phyloP scores from a whole-genome alignment of 2,888 invertebrate genomes.

The Harpalus rufipes region DNA sequence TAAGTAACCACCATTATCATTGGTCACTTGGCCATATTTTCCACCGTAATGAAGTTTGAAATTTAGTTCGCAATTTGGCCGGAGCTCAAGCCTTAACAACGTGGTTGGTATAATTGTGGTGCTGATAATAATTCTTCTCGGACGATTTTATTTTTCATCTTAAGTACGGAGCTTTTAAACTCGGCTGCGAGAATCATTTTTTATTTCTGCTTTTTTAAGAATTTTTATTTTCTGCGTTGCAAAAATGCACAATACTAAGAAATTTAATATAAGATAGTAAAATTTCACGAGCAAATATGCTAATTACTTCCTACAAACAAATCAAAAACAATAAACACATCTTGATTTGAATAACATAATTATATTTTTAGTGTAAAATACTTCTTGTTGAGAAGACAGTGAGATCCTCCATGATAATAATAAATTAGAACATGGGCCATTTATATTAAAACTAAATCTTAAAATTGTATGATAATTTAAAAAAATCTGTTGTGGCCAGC shows the following conservation, averaged over 20 bases:
- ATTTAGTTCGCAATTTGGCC: constrained; percentile 13
- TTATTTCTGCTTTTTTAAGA: constrained; percentile 21
- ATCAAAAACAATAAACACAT: neutral
- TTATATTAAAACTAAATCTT: too few relatives aligned
- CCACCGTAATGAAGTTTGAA: constrained; percentile 1
- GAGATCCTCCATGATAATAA: too few relatives aligned
- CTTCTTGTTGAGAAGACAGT: too few relatives aligned
- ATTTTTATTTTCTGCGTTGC: constrained; percentile 24
- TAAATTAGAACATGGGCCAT: too few relatives aligned
- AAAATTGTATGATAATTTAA: too few relatives aligned
- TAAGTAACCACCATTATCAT: neutral
- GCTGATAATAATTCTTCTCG: constrained; percentile 9
- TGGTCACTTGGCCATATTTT: constrained; percentile 1
- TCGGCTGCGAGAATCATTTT: constrained; percentile 25
- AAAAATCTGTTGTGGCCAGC: too few relatives aligned
- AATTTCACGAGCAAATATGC: neutral
- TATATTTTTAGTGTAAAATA: too few relatives aligned
- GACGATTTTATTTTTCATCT: constrained; percentile 47
- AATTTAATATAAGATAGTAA: constrained; percentile 7
- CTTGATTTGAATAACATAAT: too few relatives aligned
- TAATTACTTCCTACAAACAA: neutral
- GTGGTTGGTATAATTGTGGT: constrained; percentile 2
- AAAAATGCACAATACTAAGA: constrained; percentile 22
- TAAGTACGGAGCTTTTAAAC: constrained; percentile 18
- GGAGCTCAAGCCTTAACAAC: neutral